Conservation (phyloP, 2,113 vertebrate genomes). For the Epinephelus lanceolatus region DNA sequence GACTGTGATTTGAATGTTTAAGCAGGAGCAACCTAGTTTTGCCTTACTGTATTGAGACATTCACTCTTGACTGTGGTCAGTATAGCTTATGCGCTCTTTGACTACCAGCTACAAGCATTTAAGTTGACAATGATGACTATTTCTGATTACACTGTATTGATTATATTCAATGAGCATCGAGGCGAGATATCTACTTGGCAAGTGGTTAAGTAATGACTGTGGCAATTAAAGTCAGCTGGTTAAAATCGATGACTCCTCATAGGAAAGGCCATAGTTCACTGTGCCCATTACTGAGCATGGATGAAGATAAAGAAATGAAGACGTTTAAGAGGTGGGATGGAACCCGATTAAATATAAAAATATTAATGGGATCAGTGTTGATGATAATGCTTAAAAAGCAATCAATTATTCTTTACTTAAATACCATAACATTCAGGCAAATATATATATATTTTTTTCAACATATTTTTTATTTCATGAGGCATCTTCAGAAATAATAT, state of each 20-base stretch:
- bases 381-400: neutral
- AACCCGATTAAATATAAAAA: neutral
- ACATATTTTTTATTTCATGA: neutral
- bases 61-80: conserved; percentile 28
- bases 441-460: neutral
- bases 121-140: conserved; percentile 38
- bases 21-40: neutral
- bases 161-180: conserved; percentile 17
- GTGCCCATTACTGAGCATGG: neutral
- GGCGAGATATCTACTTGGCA: neutral
- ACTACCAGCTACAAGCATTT: conserved; percentile 11
- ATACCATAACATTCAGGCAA: neutral
- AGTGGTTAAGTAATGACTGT: conserved; percentile 49
- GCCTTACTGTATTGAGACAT: conserved; percentile 9
- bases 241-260: conserved; percentile 48
- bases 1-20: conserved; percentile 15
- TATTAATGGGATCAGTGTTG: neutral
- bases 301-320: neutral
- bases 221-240: conserved; percentile 50
- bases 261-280: conserved; percentile 26
- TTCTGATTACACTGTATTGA: conserved; percentile 57
- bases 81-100: conserved; percentile 24
- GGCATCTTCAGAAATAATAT: neutral
- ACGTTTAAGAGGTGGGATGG: neutral
- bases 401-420: neutral